These are phyloP conservation scores for Cyphomyrus discorhynchus DNA, from an alignment of 2,113 vertebrate genomes.

Conservation along the genomic window DNA sequence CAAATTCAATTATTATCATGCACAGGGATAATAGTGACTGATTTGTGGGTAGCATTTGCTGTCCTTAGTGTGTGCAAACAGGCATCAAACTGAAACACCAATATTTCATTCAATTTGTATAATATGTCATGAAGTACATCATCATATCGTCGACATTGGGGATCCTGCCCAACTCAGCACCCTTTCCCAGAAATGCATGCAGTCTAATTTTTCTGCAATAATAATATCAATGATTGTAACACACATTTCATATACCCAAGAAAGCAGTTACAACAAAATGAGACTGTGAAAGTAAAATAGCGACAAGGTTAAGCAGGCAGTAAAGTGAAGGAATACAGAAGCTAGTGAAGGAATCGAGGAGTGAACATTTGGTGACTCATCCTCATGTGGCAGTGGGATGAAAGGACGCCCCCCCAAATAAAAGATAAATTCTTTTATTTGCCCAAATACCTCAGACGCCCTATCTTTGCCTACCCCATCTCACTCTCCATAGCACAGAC, in stretches of 20 bases:
- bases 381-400: neutral
- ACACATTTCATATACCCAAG: neutral
- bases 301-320: neutral
- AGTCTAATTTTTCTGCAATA: neutral
- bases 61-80: neutral
- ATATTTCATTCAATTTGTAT: neutral
- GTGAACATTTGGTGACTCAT: neutral
- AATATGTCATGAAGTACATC: neutral
- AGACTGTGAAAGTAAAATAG: neutral
- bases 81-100: neutral
- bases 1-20: neutral
- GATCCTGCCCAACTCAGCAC: neutral
- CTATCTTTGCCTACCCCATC: neutral
- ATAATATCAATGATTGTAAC: neutral
- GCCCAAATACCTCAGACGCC: neutral
- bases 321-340: neutral
- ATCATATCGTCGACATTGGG: neutral
- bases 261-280: neutral
- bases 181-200: neutral
- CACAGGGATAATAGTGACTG: neutral
- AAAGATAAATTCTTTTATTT: neutral
- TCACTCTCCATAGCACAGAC: neutral
- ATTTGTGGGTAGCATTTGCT: neutral
- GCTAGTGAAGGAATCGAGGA: neutral
- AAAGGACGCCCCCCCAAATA: neutral